A percentile compares a stretch with the other conserved stretches of the same genome.
phyloP scores from a whole-genome alignment of 2,888 invertebrate genomes.

The Horisme vitalbata region DNA sequence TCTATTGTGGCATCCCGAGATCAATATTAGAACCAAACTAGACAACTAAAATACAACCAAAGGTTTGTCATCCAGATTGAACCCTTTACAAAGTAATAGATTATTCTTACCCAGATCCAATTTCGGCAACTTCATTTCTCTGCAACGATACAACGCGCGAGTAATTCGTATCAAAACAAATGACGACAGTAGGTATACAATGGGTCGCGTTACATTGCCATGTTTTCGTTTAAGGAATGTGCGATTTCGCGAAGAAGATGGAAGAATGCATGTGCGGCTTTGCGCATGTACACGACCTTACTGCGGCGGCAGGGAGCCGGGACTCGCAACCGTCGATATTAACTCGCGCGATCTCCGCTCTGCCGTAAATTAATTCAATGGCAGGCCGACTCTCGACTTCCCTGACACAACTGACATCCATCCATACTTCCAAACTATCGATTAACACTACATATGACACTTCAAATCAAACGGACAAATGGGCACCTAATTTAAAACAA shows the following conservation, averaged over 20 bases:
- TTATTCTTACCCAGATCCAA: constrained; percentile 60
- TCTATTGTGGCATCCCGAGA: too few relatives aligned
- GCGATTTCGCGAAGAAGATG: constrained; percentile 20
- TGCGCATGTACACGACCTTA: constrained; percentile 52
- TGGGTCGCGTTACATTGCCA: constrained; percentile 34
- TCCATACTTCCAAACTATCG: constrained; percentile 46
- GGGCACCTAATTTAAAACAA: constrained; percentile 70
- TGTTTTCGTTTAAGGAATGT: constrained; percentile 28
- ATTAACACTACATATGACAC: constrained; percentile 55
- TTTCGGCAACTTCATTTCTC: constrained; percentile 68
- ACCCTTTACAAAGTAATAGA: constrained; percentile 1
- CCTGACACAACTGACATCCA: constrained; percentile 34
- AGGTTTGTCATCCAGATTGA: too few relatives aligned
- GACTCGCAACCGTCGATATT: constrained; percentile 24
- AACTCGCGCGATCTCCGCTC: constrained; percentile 20
- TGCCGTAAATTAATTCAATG: constrained; percentile 17
- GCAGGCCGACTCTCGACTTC: constrained; percentile 9
- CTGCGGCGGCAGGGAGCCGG: constrained; percentile 42
- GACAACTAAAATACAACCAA: too few relatives aligned
- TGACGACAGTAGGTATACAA: constrained; percentile 36
- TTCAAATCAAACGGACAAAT: constrained; percentile 68
- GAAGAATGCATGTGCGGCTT: constrained; percentile 51
- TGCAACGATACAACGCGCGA: constrained; percentile 26
- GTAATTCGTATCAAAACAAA: constrained; percentile 46
- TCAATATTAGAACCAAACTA: too few relatives aligned